These are phyloP conservation scores for Diplodus sargus DNA, from an alignment of 2,797 vertebrate species.

Conservation along the genomic window DNA sequence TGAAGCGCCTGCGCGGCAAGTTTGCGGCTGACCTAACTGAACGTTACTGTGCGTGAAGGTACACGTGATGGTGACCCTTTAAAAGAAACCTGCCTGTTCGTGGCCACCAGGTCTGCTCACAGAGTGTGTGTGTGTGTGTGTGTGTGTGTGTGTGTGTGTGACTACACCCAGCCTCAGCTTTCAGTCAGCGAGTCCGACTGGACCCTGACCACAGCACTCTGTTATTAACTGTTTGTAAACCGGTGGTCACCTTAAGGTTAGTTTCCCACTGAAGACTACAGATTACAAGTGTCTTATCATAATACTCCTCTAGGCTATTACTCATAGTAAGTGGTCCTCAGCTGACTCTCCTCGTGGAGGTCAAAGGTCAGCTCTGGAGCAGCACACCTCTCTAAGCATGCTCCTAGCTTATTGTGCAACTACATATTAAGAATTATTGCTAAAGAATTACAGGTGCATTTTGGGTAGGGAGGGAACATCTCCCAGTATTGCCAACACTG, in stretches of 20 bases:
- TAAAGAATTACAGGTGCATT: slow-evolving; percentile 63
- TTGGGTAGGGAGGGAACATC: slow-evolving; percentile 37
- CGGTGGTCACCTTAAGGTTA: slow-evolving; percentile 21
- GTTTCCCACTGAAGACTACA: slow-evolving; percentile 25
- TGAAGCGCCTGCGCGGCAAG: not conserved
- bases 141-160: too few species aligned
- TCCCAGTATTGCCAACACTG: slow-evolving; percentile 57
- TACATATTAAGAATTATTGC: slow-evolving; percentile 67
- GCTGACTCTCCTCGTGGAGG: slow-evolving; percentile 36
- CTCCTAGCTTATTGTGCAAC: slow-evolving; percentile 69
- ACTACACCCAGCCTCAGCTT: slow-evolving; percentile 1
- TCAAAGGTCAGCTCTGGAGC: slow-evolving; percentile 55
- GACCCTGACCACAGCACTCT: slow-evolving; percentile 21
- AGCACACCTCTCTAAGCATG: slow-evolving; percentile 33
- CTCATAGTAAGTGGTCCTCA: slow-evolving; percentile 34
- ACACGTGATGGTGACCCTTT: slow-evolving; percentile 27
- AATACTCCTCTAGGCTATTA: slow-evolving; percentile 48
- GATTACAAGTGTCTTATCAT: slow-evolving; percentile 22
- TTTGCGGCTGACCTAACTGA: slow-evolving; percentile 3
- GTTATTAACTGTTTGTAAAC: slow-evolving; percentile 26
- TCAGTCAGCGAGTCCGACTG: slow-evolving; percentile 18
- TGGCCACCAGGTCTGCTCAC: slow-evolving; percentile 1
- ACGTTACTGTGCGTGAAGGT: slow-evolving; percentile 23
- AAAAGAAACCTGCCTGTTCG: slow-evolving; percentile 14
- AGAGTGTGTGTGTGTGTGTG: not conserved